These are phyloP conservation scores for Ibycter americanus DNA, from an alignment of 2,797 vertebrate species.

Conservation along the genomic window DNA sequence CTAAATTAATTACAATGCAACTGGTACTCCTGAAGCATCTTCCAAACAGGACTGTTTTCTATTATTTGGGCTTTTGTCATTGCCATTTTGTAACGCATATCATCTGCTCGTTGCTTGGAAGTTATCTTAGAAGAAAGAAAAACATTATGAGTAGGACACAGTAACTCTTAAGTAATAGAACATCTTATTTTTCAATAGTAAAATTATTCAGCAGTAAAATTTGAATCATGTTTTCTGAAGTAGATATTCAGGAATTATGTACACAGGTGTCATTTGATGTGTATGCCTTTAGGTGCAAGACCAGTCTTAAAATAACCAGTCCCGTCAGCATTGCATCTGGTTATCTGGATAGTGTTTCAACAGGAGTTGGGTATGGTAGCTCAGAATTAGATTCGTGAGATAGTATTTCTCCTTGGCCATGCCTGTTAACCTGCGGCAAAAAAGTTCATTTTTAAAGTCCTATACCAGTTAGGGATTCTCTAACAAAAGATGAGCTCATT, in stretches of 20 bases:
- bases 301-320: not conserved
- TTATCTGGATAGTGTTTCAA: not conserved
- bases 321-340: not conserved
- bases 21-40: slow-evolving; percentile 81
- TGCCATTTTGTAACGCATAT: slow-evolving; percentile 80
- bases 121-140: slow-evolving; percentile 79
- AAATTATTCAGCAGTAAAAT: not conserved
- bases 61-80: slow-evolving; percentile 79
- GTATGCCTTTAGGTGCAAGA: not conserved
- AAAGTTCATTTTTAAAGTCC: not conserved
- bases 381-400: not conserved
- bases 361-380: not conserved
- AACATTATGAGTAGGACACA: not conserved
- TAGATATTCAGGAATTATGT: not conserved
- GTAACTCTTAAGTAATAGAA: not conserved
- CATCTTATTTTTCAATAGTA: not conserved
- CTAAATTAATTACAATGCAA: slow-evolving; percentile 35
- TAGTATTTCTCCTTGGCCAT: not conserved
- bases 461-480: not conserved
- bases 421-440: not conserved
- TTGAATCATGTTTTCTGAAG: not conserved
- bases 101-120: slow-evolving; percentile 83
- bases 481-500: not conserved
- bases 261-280: not conserved
- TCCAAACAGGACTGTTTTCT: slow-evolving; percentile 85